Percentiles rank a stretch among this genome's conserved stretches.
Evolutionary conservation across 2,797 vertebrate genomes (phyloP).

Genomic region (Sylvilagus floridanus): DNA sequence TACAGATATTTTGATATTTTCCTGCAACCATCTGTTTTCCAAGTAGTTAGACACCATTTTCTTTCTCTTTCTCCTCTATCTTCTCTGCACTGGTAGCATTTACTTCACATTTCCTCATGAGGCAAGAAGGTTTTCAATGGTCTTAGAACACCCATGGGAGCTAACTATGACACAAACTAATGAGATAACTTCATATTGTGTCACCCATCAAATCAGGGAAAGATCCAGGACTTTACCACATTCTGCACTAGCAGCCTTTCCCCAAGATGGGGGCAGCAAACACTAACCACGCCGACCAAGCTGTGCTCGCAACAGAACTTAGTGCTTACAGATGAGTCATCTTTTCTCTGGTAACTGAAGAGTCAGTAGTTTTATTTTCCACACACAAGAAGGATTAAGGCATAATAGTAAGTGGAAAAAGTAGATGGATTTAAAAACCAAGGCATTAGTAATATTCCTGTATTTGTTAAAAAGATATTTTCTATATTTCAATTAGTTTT

Average conservation of each 20-base stretch:
- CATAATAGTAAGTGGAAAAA: slow-evolving; percentile 45
- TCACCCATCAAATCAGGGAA: not conserved
- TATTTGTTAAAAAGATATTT: slow-evolving; percentile 62
- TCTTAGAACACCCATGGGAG: not conserved
- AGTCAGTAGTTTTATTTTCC: slow-evolving; percentile 58
- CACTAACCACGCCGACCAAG: not conserved
- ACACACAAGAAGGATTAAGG: not conserved
- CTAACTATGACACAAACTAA: not conserved
- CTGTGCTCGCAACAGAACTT: not conserved
- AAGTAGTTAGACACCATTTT: not conserved
- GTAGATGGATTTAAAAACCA: slow-evolving; percentile 51
- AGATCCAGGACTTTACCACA: not conserved
- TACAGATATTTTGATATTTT: not conserved
- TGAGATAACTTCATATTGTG: not conserved
- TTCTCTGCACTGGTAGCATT: not conserved
- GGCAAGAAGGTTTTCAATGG: not conserved
- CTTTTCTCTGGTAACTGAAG: slow-evolving; percentile 30
- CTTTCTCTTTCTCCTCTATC: not conserved
- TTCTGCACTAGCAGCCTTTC: not conserved
- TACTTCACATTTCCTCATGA: slow-evolving; percentile 6
- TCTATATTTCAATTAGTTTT: slow-evolving; percentile 70
- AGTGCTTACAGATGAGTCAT: not conserved
- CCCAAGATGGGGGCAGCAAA: not conserved
- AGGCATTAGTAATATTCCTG: slow-evolving; percentile 42
- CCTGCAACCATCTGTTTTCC: not conserved